Conservation (phyloP, 1,140 invertebrate species). For the Antheraea pernyi region DNA sequence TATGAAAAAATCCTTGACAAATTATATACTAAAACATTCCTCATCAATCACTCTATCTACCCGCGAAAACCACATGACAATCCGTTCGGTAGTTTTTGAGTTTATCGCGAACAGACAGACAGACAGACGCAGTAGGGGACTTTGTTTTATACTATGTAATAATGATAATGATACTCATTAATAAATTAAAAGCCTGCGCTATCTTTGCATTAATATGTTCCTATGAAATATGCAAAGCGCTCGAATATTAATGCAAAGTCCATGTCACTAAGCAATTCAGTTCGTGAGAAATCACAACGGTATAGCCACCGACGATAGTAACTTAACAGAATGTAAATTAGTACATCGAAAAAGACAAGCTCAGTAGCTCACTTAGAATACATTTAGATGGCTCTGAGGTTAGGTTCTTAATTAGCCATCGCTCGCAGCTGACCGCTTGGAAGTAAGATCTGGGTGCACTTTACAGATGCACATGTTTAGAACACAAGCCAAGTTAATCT, state of each 20-base stretch:
- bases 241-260: background rate
- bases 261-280: background rate
- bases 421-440: conserved; percentile 61
- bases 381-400: conserved; percentile 62
- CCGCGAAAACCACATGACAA: no score
- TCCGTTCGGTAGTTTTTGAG: no score
- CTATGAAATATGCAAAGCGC: no score
- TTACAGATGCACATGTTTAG: conserved; percentile 15
- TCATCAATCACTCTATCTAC: no score
- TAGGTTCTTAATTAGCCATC: conserved; percentile 73
- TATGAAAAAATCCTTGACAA: no score
- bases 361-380: conserved; percentile 62
- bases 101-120: no score
- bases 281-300: background rate
- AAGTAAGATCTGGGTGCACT: conserved; percentile 40
- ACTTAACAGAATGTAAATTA: conserved; percentile 2
- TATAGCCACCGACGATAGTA: background rate
- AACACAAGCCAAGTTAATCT: conserved; percentile 17
- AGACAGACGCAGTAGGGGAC: no score
- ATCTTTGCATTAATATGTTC: no score
- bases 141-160: no score
- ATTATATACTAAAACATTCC: no score
- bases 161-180: no score
- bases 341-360: conserved; percentile 47
- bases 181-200: no score